These are phyloP conservation scores for Callyntrura guangdongensis DNA, from an alignment of 2,888 invertebrate species.

Conservation along the genomic window DNA sequence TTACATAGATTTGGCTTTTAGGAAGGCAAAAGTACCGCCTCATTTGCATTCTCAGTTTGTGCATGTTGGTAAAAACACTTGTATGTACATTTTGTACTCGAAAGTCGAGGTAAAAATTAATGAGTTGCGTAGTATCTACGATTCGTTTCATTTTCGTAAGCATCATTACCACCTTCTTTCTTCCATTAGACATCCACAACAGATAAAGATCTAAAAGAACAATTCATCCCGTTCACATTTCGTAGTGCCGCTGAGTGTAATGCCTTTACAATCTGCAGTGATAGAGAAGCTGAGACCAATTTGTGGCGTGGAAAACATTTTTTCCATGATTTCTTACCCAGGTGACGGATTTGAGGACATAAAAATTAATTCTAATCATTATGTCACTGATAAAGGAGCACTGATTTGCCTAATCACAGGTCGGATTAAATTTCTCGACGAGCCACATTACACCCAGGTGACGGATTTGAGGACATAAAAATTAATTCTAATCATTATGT, in stretches of 20 bases:
- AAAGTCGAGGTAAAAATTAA: constrained; percentile 46
- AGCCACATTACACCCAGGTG: constrained; percentile 1
- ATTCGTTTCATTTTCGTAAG: constrained; percentile 6
- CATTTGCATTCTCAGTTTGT: constrained; percentile 61
- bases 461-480: constrained; percentile 17
- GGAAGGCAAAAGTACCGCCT: constrained; percentile 27
- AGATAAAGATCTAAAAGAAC: background rate
- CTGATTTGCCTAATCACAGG: constrained; percentile 2
- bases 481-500: constrained; percentile 24
- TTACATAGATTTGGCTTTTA: background rate
- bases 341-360: constrained; percentile 22
- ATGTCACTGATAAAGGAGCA: background rate
- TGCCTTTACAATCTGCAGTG: background rate
- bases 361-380: constrained; percentile 30
- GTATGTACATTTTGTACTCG: background rate
- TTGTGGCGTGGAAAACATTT: background rate
- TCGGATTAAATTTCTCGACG: constrained; percentile 34
- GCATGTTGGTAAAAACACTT: background rate
- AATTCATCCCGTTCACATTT: background rate
- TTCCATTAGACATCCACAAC: background rate
- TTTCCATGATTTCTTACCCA: background rate
- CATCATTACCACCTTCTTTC: constrained; percentile 30
- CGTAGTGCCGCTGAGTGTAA: background rate
- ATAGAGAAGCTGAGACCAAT: background rate
- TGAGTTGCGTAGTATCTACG: constrained; percentile 41